A percentile compares a stretch with the other conserved stretches of the same genome.
These are phyloP conservation scores for Meloe dianella DNA, from an alignment of 2,888 invertebrate species.

Conservation along the genomic window DNA sequence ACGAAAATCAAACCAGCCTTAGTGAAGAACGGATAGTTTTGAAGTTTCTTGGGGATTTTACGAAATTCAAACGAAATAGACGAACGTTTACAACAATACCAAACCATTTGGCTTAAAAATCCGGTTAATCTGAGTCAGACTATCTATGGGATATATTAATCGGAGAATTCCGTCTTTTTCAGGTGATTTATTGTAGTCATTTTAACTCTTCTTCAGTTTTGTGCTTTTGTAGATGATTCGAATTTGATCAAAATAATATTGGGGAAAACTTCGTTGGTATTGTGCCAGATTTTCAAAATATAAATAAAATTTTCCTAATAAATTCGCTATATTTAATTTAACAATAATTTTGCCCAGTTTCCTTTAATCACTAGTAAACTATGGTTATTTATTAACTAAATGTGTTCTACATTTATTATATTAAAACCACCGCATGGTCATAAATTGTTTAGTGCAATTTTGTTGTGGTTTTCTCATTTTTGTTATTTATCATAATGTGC, in stretches of 20 bases:
- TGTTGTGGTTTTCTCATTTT: conserved; percentile 52
- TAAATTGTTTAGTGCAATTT: conserved; percentile 50
- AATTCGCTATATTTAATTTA: not conserved
- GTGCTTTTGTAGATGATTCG: not conserved
- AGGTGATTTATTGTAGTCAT: not conserved
- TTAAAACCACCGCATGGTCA: conserved; percentile 50
- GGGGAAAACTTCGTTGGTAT: not conserved
- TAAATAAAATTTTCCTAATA: not conserved
- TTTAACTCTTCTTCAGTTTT: not conserved
- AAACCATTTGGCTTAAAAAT: not conserved
- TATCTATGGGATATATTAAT: not conserved
- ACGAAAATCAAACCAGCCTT: too few species aligned
- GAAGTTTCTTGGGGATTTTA: not conserved
- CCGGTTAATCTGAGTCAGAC: not conserved
- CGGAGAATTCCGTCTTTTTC: not conserved
- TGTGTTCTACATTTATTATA: conserved; percentile 49
- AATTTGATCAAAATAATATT: not conserved
- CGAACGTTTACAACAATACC: not conserved
- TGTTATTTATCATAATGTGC: conserved; percentile 41
- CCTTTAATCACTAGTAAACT: conserved; percentile 52
- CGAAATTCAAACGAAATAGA: not conserved
- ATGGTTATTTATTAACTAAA: conserved; percentile 49
- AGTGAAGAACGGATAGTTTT: not conserved
- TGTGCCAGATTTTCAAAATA: not conserved
- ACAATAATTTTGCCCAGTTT: conserved; percentile 14